Evolutionary conservation across 2,113 vertebrate genomes (phyloP).

Genomic region (Eurystomus gularis): DNA sequence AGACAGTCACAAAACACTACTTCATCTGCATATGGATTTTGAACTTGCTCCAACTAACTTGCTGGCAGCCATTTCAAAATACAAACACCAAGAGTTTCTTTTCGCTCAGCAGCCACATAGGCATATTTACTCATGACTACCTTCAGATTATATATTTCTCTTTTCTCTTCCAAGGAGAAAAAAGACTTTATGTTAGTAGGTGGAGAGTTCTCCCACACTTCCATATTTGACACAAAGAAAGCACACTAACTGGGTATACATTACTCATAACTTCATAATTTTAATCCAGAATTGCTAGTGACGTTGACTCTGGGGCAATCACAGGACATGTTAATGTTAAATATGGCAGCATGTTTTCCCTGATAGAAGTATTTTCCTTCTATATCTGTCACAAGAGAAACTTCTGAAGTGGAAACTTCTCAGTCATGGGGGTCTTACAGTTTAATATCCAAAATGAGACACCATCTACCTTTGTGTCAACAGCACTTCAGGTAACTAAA

Average conservation of each 20-base stretch:
- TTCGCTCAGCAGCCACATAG: background rate
- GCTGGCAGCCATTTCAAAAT: background rate
- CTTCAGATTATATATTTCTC: background rate
- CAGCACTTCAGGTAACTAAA: constrained; percentile 1
- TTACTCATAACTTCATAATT: background rate
- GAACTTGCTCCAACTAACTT: background rate
- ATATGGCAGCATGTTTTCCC: constrained; percentile 4
- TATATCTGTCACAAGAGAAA: background rate
- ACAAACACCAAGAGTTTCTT: background rate
- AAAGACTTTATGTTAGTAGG: background rate
- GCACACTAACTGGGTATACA: background rate
- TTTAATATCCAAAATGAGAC: constrained; percentile 29
- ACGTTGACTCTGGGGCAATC: constrained; percentile 20
- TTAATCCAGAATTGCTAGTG: background rate
- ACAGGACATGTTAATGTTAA: constrained; percentile 47
- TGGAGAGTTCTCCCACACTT: background rate
- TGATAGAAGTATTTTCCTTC: constrained; percentile 41
- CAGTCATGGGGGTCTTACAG: background rate
- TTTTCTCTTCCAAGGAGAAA: background rate
- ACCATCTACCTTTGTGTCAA: constrained; percentile 60
- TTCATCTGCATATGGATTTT: background rate
- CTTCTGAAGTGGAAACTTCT: background rate
- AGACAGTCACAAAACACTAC: background rate
- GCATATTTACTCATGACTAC: background rate
- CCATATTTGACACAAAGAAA: background rate